Base-by-base conservation (phyloP, 1,140 invertebrate genomes). In the Leucophenga varia region DNA sequence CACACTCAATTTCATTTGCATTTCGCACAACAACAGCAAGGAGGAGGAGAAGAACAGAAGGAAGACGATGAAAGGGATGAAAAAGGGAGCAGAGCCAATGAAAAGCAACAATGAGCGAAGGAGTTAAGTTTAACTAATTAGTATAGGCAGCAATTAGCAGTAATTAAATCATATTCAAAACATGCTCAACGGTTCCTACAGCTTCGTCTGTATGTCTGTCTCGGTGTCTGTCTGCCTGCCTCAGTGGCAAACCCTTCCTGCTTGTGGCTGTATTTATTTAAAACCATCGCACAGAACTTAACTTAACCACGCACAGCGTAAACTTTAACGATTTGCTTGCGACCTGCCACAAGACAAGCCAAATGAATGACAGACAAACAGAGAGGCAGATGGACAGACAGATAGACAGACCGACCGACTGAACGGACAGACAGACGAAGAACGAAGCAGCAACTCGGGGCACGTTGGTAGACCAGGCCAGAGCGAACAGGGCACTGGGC, bases 81-180 rank as follows among this genome's bases (percentile, higher is more conserved):
- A 17, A 18, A 14, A n/a, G 28, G 41, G 41, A 30, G 13, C 41
- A 25, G 30, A 30, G 41, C 14, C 32, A 19, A 43, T 31, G 25
- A 31, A 43, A 30, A 43, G 30, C 32, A 43, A 31, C 41, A 31
- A 43, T 30, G 32, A 31, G 32, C 41, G 32, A 43, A 43, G 30
- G 32, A 10, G 39, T 41, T 20, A 19, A 41, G 21, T 25, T 41
- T 19, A 55, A 56, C 59, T 65, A 63, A 65, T 65, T 67, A 65
- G 54, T 50, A 39, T 31, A 37, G 48, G 25, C 36, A 41, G 58
- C 55, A 61, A 67, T 65, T 59, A 57, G 63, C 46, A 54, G 53
- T 65, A 65, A 67, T 67, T 67, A 59, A 65, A 57, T 67, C 56
- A 67, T 63, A 57, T 65, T 63, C 59, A 50, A 50, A 67, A 59